Percentiles rank a stretch among this genome's conserved stretches.
These are phyloP conservation scores for Chironomus tepperi DNA, from an alignment of 1,140 invertebrate genomes.

Conservation along the genomic window DNA sequence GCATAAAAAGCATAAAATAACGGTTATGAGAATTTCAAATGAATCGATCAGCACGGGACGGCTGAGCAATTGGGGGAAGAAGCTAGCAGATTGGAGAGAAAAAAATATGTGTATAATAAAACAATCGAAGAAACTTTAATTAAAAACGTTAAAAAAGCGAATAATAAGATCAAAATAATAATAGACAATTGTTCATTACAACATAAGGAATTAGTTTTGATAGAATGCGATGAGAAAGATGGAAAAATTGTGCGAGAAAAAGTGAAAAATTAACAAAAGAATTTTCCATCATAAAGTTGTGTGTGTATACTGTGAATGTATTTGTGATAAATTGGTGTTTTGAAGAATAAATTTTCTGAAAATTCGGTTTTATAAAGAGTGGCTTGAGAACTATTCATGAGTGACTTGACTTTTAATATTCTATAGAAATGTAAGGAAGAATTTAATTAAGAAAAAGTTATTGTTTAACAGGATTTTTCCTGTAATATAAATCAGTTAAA, in stretches of 20 bases:
- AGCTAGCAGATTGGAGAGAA: too few relatives aligned
- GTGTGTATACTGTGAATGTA: neutral
- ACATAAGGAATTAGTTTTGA: too few relatives aligned
- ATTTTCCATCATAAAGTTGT: neutral
- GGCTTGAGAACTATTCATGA: neutral
- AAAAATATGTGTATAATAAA: too few relatives aligned
- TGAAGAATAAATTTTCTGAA: constrained; percentile 9
- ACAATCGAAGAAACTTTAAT: too few relatives aligned
- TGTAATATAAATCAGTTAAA: neutral
- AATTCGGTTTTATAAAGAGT: neutral
- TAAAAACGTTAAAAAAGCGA: too few relatives aligned
- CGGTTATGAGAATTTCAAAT: too few relatives aligned
- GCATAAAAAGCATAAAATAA: too few relatives aligned
- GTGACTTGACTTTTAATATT: neutral
- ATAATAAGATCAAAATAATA: too few relatives aligned
- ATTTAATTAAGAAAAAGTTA: neutral
- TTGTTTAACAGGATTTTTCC: neutral
- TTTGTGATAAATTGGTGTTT: constrained; percentile 14
- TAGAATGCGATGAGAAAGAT: too few relatives aligned
- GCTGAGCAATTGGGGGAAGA: too few relatives aligned
- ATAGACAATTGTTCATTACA: too few relatives aligned
- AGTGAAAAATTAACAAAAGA: neutral
- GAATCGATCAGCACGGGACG: too few relatives aligned
- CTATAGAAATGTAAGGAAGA: neutral
- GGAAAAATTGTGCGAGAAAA: neutral